phyloP scores from a whole-genome alignment of 2,888 invertebrate genomes.

The Volucella bombylans region DNA sequence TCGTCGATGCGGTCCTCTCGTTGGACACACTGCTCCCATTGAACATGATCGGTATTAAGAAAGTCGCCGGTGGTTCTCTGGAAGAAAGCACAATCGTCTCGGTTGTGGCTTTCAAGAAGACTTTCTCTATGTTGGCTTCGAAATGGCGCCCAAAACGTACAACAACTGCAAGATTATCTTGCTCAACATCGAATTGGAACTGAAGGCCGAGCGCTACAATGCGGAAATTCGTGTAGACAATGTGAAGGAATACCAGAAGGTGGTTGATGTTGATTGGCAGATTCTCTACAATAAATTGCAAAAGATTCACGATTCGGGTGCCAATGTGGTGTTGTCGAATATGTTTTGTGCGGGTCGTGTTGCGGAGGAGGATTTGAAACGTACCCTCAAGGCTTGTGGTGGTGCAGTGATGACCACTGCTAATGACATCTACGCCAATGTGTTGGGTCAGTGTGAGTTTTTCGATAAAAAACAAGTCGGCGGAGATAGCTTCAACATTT shows the following conservation, averaged over 20 bases:
- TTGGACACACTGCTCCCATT: slow-evolving; percentile 95
- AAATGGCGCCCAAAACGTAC: slow-evolving; percentile 99
- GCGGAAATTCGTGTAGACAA: slow-evolving; percentile 98
- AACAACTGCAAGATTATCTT: slow-evolving; percentile 95
- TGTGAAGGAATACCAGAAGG: slow-evolving; percentile 96
- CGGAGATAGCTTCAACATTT: slow-evolving; percentile 90
- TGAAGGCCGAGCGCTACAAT: slow-evolving; percentile 99
- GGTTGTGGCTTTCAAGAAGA: slow-evolving; percentile 99
- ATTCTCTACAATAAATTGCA: slow-evolving; percentile 96
- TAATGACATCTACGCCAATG: slow-evolving; percentile 89
- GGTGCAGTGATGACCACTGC: slow-evolving; percentile 97
- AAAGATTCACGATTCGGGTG: slow-evolving; percentile 94
- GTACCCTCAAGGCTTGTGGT: slow-evolving; percentile 98
- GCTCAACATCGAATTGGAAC: slow-evolving; percentile 97
- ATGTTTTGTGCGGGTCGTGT: slow-evolving; percentile 99
- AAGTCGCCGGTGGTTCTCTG: slow-evolving; percentile 91
- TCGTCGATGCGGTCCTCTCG: slow-evolving; percentile 97
- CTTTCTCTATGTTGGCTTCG: slow-evolving; percentile 99
- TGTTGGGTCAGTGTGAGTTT: slow-evolving; percentile 91
- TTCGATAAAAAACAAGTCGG: slow-evolving; percentile 98
- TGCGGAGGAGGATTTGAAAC: slow-evolving; percentile 95
- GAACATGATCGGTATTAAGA: slow-evolving; percentile 99
- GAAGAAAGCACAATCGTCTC: slow-evolving; percentile 95
- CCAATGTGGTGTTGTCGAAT: slow-evolving; percentile 96
- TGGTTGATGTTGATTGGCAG: slow-evolving; percentile 99